Conservation (phyloP, 2,797 vertebrate species). For the Falco columbarius region DNA sequence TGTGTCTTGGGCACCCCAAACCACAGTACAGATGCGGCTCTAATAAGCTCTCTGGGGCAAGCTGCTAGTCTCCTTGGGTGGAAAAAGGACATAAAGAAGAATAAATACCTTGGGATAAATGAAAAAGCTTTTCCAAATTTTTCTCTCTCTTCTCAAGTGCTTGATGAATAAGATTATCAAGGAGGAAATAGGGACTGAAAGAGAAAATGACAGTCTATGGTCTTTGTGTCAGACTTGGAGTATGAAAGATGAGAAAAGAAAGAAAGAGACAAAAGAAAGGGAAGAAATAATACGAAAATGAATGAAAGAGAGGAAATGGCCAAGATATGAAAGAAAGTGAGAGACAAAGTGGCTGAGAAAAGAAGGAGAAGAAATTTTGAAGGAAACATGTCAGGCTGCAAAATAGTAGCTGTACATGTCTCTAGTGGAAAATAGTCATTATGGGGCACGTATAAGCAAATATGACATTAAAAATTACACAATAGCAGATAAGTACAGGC, state of each 20-base stretch:
- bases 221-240: not conserved
- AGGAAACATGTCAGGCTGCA: not conserved
- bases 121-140: not conserved
- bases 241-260: slow-evolving; percentile 27
- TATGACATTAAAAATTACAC: slow-evolving; percentile 54
- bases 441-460: slow-evolving; percentile 26
- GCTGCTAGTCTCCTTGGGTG: not conserved
- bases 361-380: slow-evolving; percentile 8
- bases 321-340: not conserved
- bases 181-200: not conserved
- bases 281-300: not conserved
- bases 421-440: slow-evolving; percentile 49
- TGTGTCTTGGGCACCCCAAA: not conserved
- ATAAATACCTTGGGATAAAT: not conserved
- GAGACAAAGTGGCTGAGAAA: slow-evolving; percentile 20
- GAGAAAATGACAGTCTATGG: not conserved
- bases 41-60: not conserved
- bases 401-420: slow-evolving; percentile 19
- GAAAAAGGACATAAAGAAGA: not conserved
- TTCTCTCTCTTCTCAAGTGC: not conserved
- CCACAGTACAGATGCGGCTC: not conserved
- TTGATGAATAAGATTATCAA: not conserved
- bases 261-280: not conserved
- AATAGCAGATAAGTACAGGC: slow-evolving; percentile 35
- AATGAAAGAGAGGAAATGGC: slow-evolving; percentile 34